Evolutionary conservation across 1,140 invertebrate genomes (phyloP), one percentile per base, ranked within the genome.

Genomic region (Ruditapes philippinarum): DNA sequence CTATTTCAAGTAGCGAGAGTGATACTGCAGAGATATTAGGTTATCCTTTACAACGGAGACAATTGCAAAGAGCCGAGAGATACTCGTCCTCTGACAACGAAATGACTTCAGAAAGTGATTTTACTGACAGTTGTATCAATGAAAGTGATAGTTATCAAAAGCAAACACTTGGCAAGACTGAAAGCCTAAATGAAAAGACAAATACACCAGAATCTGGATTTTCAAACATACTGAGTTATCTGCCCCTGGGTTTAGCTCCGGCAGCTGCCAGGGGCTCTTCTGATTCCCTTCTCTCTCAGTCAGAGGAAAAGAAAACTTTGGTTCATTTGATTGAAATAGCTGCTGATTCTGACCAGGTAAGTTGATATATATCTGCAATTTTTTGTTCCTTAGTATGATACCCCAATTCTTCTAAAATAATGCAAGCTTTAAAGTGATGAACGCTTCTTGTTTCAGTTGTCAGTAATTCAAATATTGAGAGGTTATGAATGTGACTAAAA

Each of bases 331-430:
- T 88, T 42, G 28, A 74, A 33, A 65, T 49, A 22, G 45, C 83
- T 5, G 70, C 74, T n/a, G 85, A 88, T 22, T 88, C 85, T 11
- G 85, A 88, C 33, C 85, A 80, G 85, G 85, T 88, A 45, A 78
- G 62, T 86, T n/a, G 1, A 31, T 57, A n/a, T n/a, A n/a, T n/a
- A n/a, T n/a, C n/a, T n/a, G n/a, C n/a, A n/a, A n/a, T n/a, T n/a
- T n/a, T n/a, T n/a, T n/a, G n/a, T n/a, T n/a, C n/a, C n/a, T n/a
- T n/a, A n/a, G n/a, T n/a, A n/a, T n/a, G n/a, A n/a, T n/a, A n/a
- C n/a, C n/a, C n/a, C n/a, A n/a, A n/a, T n/a, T n/a, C n/a, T n/a
- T n/a, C n/a, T n/a, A n/a, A n/a, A n/a, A n/a, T n/a, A n/a, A n/a
- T n/a, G n/a, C n/a, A n/a, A n/a, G n/a, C n/a, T n/a, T n/a, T n/a